A percentile compares a stretch with the other conserved stretches of the same genome.
These are phyloP conservation scores for Oryzias sinensis DNA, from an alignment of 2,797 vertebrate genomes.

Conservation along the genomic window DNA sequence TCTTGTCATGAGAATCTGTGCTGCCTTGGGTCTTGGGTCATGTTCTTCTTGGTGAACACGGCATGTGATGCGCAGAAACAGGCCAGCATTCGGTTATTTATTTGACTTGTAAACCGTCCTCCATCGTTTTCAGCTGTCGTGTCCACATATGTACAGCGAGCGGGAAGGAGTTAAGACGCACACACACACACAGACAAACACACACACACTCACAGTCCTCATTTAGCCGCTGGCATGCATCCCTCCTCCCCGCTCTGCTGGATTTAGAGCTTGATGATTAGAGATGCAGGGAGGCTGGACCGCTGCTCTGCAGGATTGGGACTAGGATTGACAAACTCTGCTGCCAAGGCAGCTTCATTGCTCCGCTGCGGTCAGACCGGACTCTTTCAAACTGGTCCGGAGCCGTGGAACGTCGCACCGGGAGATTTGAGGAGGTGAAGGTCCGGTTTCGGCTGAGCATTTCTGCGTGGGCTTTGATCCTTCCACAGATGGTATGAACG, in stretches of 20 bases:
- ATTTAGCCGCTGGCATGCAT: slow-evolving; percentile 46
- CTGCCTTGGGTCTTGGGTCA: slow-evolving; percentile 39
- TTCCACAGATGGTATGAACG: slow-evolving; percentile 33
- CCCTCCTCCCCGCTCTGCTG: slow-evolving; percentile 24
- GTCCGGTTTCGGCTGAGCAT: not conserved
- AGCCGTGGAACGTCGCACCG: slow-evolving; percentile 8
- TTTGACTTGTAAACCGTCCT: not conserved
- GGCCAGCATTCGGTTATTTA: slow-evolving; percentile 18
- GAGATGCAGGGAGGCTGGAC: slow-evolving; percentile 29
- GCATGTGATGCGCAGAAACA: slow-evolving; percentile 23
- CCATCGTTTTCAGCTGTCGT: not conserved
- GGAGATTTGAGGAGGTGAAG: not conserved
- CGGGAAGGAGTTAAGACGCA: slow-evolving; percentile 55
- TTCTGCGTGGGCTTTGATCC: slow-evolving; percentile 11
- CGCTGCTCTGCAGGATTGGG: slow-evolving; percentile 43
- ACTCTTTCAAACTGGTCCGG: slow-evolving; percentile 6
- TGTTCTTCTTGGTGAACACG: slow-evolving; percentile 13
- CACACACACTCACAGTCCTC: slow-evolving; percentile 19
- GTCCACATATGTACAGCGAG: slow-evolving; percentile 36
- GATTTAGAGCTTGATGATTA: slow-evolving; percentile 49
- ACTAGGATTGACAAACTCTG: slow-evolving; percentile 33
- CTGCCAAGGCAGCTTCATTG: slow-evolving; percentile 29
- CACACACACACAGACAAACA: slow-evolving; percentile 25
- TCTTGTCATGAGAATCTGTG: slow-evolving; percentile 19
- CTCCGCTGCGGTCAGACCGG: not conserved